Percentiles rank a stretch among this genome's conserved stretches.
phyloP scores from a whole-genome alignment of 2,888 invertebrate species.

The Ommatoiulus sabulosus region DNA sequence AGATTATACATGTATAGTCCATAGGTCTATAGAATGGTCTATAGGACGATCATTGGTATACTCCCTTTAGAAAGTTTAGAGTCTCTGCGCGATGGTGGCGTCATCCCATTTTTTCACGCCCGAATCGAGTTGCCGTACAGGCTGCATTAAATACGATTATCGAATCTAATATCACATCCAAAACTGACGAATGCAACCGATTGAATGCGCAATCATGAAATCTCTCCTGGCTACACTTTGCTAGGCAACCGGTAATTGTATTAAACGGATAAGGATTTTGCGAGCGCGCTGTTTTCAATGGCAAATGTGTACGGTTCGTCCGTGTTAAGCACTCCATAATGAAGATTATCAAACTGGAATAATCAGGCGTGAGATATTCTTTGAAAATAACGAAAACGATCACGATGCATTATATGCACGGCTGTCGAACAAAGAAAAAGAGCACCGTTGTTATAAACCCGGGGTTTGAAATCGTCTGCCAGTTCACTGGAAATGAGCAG shows the following conservation, averaged over 20 bases:
- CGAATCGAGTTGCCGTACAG: neutral
- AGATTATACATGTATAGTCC: no score
- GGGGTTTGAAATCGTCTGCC: neutral
- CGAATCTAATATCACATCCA: slow-evolving; percentile 9
- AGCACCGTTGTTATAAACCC: neutral
- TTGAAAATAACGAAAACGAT: slow-evolving; percentile 23
- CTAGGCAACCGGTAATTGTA: slow-evolving; percentile 43
- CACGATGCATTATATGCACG: neutral
- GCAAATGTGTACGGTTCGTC: neutral
- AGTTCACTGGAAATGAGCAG: slow-evolving; percentile 8
- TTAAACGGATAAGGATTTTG: slow-evolving; percentile 31
- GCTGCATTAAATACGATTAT: neutral
- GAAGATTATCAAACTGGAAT: slow-evolving; percentile 20
- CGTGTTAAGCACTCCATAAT: slow-evolving; percentile 40
- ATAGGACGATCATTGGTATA: neutral
- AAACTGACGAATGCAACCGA: slow-evolving; percentile 21
- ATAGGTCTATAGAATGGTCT: neutral
- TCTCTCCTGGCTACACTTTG: slow-evolving; percentile 43
- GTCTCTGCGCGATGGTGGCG: no score
- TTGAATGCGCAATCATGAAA: slow-evolving; percentile 14
- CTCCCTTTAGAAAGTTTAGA: no score
- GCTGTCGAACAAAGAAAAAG: neutral
- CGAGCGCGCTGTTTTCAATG: neutral
- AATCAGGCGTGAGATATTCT: slow-evolving; percentile 36
- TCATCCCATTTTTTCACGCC: no score